Conservation (phyloP, 2,888 invertebrate genomes). For the Terebella lapidaria region DNA sequence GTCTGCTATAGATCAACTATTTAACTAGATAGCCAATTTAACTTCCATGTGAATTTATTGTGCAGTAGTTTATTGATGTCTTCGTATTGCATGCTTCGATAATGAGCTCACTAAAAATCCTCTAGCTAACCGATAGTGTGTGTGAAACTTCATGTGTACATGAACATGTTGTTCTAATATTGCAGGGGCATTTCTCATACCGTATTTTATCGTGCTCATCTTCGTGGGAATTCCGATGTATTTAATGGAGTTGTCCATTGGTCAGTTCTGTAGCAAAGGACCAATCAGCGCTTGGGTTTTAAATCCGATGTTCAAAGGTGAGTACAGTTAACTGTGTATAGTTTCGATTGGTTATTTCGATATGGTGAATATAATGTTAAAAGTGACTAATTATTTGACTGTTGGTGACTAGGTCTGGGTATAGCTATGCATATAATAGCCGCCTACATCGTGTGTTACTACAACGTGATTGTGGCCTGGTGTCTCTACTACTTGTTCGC, state of each 20-base stretch:
- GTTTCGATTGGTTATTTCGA: background rate
- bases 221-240: conserved; percentile 1
- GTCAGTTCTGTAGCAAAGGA: conserved; percentile 1
- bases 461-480: background rate
- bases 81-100: too few relatives aligned
- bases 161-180: too few relatives aligned
- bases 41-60: too few relatives aligned
- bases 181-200: conserved; percentile 4
- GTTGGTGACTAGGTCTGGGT: background rate
- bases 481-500: background rate
- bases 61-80: too few relatives aligned
- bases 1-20: too few relatives aligned
- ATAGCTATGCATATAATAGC: background rate
- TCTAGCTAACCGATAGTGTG: too few relatives aligned
- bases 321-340: background rate
- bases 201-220: background rate
- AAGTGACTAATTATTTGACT: too few relatives aligned
- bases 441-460: background rate
- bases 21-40: too few relatives aligned
- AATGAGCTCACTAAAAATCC: too few relatives aligned
- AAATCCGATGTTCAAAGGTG: background rate
- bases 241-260: background rate
- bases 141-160: too few relatives aligned
- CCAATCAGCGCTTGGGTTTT: background rate
- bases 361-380: background rate